Percentiles rank a stretch among this genome's conserved stretches.
These are phyloP conservation scores for Thunnus maccoyii DNA, from an alignment of 2,113 vertebrate species.

Conservation along the genomic window DNA sequence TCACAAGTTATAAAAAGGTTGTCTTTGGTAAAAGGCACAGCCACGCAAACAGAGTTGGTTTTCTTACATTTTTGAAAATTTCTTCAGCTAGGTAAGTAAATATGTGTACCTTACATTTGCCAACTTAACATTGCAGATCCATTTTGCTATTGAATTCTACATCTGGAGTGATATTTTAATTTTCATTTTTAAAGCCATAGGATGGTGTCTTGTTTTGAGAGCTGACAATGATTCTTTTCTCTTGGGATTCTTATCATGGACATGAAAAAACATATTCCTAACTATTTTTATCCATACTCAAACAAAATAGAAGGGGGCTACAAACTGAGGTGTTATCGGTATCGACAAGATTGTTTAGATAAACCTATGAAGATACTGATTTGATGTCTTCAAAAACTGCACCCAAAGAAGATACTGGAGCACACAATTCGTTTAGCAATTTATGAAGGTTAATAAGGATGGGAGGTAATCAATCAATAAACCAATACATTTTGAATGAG, in stretches of 20 bases:
- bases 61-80: not conserved
- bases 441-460: too few species aligned
- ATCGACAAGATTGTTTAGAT: not conserved
- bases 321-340: too few species aligned
- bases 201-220: not conserved
- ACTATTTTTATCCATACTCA: too few species aligned
- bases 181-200: too few species aligned
- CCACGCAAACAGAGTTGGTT: not conserved
- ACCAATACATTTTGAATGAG: too few species aligned
- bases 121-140: not conserved
- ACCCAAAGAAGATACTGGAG: too few species aligned
- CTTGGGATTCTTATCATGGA: not conserved
- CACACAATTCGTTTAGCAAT: too few species aligned
- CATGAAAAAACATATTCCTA: not conserved
- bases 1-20: not conserved
- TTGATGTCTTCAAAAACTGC: not conserved
- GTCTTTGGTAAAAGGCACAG: not conserved
- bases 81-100: slow-evolving; percentile 24
- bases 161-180: not conserved
- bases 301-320: too few species aligned
- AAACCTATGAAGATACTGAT: not conserved
- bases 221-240: not conserved
- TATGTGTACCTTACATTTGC: not conserved
- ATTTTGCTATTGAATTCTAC: not conserved
- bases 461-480: too few species aligned